phyloP scores from a whole-genome alignment of 2,888 invertebrate species.

The Tribolium freemani region DNA sequence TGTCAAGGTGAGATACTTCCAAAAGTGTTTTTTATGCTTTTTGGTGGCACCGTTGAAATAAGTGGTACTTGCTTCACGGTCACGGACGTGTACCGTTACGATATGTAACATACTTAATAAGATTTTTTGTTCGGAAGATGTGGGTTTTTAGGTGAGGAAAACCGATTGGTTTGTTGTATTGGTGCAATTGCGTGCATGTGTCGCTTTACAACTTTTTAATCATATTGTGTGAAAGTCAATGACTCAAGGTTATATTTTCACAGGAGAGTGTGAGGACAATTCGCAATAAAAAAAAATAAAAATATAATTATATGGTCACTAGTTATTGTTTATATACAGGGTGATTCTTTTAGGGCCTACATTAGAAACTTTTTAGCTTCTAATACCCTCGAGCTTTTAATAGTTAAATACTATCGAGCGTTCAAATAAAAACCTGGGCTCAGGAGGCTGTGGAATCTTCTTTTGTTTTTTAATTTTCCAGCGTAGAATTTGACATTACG shows the following conservation, averaged over 20 bases:
- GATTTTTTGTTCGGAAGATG: background rate
- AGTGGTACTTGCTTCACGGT: background rate
- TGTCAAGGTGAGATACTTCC: background rate
- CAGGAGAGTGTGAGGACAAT: too few relatives aligned
- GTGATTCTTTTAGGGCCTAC: too few relatives aligned
- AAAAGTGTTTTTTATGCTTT: background rate
- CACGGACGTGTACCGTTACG: background rate
- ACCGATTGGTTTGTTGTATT: background rate
- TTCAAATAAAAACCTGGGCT: too few relatives aligned
- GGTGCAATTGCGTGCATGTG: background rate
- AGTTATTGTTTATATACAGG: too few relatives aligned
- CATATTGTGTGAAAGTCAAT: background rate
- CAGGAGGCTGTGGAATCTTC: too few relatives aligned
- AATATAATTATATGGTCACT: too few relatives aligned
- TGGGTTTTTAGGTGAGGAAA: background rate
- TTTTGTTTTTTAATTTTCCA: too few relatives aligned
- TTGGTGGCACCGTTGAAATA: background rate
- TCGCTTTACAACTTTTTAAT: background rate
- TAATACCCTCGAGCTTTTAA: too few relatives aligned
- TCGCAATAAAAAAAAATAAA: too few relatives aligned
- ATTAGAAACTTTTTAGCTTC: too few relatives aligned
- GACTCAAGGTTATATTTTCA: background rate
- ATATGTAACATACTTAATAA: background rate
- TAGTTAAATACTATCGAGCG: too few relatives aligned
- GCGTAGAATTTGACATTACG: too few relatives aligned